A percentile compares a stretch with the other conserved stretches of the same genome.
phyloP scores from a whole-genome alignment of 2,888 invertebrate genomes.

The Amphipyra berbera region DNA sequence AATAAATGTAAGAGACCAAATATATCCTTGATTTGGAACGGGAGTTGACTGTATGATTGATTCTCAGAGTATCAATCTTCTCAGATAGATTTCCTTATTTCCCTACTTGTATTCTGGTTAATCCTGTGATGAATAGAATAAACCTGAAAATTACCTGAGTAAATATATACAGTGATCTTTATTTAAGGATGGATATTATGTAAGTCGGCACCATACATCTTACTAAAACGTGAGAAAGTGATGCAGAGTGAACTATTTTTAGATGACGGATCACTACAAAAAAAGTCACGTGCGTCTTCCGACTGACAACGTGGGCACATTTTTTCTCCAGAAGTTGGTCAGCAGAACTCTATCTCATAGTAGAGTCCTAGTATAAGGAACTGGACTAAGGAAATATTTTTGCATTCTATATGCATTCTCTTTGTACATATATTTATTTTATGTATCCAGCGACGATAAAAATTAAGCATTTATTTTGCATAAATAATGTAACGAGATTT shows the following conservation, averaged over 20 bases:
- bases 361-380: too few species aligned
- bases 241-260: conserved; percentile 46
- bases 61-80: conserved; percentile 1
- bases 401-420: too few species aligned
- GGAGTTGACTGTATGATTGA: neutral
- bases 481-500: too few species aligned
- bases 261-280: conserved; percentile 42
- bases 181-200: conserved; percentile 3
- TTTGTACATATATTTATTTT: too few species aligned
- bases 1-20: too few species aligned
- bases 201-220: conserved; percentile 12
- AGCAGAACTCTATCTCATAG: conserved; percentile 6
- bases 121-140: too few species aligned
- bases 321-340: conserved; percentile 33
- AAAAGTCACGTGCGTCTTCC: conserved; percentile 38
- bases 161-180: neutral
- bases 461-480: too few species aligned
- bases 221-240: conserved; percentile 33
- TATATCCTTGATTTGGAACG: neutral
- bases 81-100: conserved; percentile 26
- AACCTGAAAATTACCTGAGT: too few species aligned
- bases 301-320: conserved; percentile 41
- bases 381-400: too few species aligned
- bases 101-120: too few species aligned
- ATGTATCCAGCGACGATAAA: too few species aligned